Evolutionary conservation across 2,797 vertebrate species (phyloP), one percentile per base, ranked within the genome.

Genomic region (Syngnathus acus): DNA sequence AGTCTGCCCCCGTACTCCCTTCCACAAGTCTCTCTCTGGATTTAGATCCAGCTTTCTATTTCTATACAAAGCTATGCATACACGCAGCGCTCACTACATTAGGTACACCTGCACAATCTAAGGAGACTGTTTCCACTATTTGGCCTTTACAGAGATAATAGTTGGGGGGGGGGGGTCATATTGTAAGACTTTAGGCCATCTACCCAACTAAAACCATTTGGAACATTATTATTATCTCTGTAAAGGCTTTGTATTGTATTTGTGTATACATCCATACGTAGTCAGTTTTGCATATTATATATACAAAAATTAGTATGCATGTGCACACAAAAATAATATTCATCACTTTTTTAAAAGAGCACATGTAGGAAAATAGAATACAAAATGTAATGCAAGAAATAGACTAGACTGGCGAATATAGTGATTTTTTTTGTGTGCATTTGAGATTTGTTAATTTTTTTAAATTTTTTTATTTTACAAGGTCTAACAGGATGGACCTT

Each of bases 311-410:
- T 9, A 19, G 53, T 38, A 58, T 58, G 37, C 39, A 58, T 38
- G 16, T 37, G 37, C 37, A 59, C 37, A 39, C 38, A 59, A 3
- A 39, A 1, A 58, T 1, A 38, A 84, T 87, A 88, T 88, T 88
- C 84, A 82, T 84, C 83, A 90, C 89, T 84, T 84, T 72, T 80
- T 81, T 87, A 86, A 90, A 88, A 92, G 84, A 92, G 93, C 88
- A 61, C 39, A 62, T 91, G 94, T 95, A 96, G 91, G 94, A 97
- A 98, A 98, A 98, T 97, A 98, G 93, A 96, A 94, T 96, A 96
- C 91, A 97, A 96, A 95, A 93, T 93, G 77, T 84, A 84, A 88
- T 92, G 93, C 90, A 91, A 94, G 93, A 95, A 95, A 94, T 91
- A 94, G 90, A 92, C 89, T 91, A 93, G 87, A 91, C 90, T 89